Evolutionary conservation across 1,140 invertebrate genomes (phyloP), one percentile per base, ranked within the genome.

Genomic region (Heliothis virescens): DNA sequence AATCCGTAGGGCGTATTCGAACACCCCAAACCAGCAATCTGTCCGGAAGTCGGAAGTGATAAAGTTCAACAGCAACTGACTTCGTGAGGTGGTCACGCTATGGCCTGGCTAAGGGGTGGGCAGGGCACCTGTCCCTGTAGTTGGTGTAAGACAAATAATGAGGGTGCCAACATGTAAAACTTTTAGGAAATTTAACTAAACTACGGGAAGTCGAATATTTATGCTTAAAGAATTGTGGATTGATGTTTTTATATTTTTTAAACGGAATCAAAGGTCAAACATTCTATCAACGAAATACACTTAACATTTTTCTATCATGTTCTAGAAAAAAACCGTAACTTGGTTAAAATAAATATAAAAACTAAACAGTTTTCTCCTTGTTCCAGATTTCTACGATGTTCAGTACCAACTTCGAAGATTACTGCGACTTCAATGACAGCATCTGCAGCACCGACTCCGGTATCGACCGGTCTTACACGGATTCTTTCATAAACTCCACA

Each of bases 381-480:
- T 91, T 91, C 7, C 87, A 92, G 91, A 71, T 82, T 62, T 48
- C 10, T 21, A 82, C 86, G 34, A 94, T 94, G 93, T 94, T 92
- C 71, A 85, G 85, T 50, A 89, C 90, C 15, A 83, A 86, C 57
- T 93, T 94, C 63, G 91, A 93, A 47, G 91, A 92, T 62, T 93
- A 91, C 80, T 93, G 92, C 60, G 96, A 96, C 48, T 96, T 97
- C 83, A 96, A 96, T 83, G 96, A 97, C 84, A 95, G 96, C 55
- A 95, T 96, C n/a, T 96, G 96, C 82, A 97, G 96, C 53, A 96
- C 96, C 59, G 96, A 97, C 84, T 97, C 96, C 0, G 96, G 96
- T 53, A 96, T 97, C 82, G 96, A 97, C 75, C 96, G 85, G 71
- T 92, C 93, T n/a, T 91, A 91, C 65, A 79, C 83, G 7, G 90